These are phyloP conservation scores for Ctenochaetus hawaiiensis DNA, from an alignment of 2,797 vertebrate species.

Conservation along the genomic window DNA sequence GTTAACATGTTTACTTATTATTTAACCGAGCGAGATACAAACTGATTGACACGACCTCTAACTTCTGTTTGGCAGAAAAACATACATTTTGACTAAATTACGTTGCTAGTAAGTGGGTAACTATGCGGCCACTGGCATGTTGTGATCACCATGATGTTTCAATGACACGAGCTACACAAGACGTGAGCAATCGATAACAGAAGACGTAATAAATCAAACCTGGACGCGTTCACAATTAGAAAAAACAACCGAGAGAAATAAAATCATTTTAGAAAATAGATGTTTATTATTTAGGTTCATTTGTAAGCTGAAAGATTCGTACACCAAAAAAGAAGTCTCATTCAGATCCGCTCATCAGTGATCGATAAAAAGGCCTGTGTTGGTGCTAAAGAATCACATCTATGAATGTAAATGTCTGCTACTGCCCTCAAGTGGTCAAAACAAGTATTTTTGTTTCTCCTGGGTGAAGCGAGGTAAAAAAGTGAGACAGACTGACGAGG, in stretches of 20 bases:
- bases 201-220: rapidly evolving
- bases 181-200: slow-evolving; percentile 45
- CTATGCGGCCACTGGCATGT: not conserved
- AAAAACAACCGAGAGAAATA: not conserved
- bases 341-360: slow-evolving; percentile 29
- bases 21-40: not conserved
- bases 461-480: too few relatives aligned
- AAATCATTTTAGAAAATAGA: rapidly evolving
- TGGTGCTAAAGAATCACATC: not conserved
- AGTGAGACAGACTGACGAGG: too few relatives aligned
- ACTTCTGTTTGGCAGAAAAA: rapidly evolving
- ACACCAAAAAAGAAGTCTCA: rapidly evolving
- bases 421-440: slow-evolving; percentile 20
- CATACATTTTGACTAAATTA: not conserved
- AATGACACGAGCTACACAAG: slow-evolving; percentile 25
- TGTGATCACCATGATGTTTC: slow-evolving; percentile 36
- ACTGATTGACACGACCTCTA: too few relatives aligned
- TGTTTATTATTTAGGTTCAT: too few relatives aligned
- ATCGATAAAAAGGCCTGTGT: slow-evolving; percentile 44
- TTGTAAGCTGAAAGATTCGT: too few relatives aligned
- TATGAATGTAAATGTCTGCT: not conserved
- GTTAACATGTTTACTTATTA: slow-evolving; percentile 60
- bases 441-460: too few relatives aligned
- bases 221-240: rapidly evolving
- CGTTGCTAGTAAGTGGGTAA: rapidly evolving